phyloP scores from a whole-genome alignment of 2,113 vertebrate species.

The Tretioscincus oriximinensis region DNA sequence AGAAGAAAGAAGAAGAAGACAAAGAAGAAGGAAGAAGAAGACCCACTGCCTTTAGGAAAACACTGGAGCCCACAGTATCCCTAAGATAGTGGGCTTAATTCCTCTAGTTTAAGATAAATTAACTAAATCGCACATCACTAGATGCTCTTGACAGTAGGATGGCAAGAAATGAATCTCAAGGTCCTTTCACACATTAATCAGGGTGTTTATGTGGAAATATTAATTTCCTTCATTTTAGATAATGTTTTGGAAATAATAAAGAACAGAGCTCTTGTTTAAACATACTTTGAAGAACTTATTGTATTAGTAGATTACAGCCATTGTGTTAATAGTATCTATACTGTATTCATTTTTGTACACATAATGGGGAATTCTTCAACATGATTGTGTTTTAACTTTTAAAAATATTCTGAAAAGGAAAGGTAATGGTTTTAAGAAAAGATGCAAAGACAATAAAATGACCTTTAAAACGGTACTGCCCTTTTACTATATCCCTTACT shows the following conservation, averaged over 20 bases:
- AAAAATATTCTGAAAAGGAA: constrained; percentile 42
- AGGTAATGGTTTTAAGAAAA: constrained; percentile 56
- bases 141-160: not conserved
- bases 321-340: constrained; percentile 64
- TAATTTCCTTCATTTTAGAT: constrained; percentile 42
- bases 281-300: constrained; percentile 48
- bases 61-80: no score
- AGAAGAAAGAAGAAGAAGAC: no score
- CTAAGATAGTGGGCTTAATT: no score
- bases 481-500: constrained; percentile 48
- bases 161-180: constrained; percentile 18
- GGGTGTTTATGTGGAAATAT: not conserved
- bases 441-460: constrained; percentile 57
- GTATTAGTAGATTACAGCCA: constrained; percentile 62
- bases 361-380: constrained; percentile 57
- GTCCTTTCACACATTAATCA: constrained; percentile 16
- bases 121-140: constrained; percentile 12
- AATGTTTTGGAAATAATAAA: constrained; percentile 55
- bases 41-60: no score
- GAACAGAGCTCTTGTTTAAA: constrained; percentile 48
- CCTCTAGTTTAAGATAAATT: constrained; percentile 10
- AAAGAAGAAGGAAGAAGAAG: no score
- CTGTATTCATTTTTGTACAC: constrained; percentile 58
- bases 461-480: constrained; percentile 35
- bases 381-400: constrained; percentile 48